Conservation (phyloP, 2,888 invertebrate species). For the Phyllotreta striolata region DNA sequence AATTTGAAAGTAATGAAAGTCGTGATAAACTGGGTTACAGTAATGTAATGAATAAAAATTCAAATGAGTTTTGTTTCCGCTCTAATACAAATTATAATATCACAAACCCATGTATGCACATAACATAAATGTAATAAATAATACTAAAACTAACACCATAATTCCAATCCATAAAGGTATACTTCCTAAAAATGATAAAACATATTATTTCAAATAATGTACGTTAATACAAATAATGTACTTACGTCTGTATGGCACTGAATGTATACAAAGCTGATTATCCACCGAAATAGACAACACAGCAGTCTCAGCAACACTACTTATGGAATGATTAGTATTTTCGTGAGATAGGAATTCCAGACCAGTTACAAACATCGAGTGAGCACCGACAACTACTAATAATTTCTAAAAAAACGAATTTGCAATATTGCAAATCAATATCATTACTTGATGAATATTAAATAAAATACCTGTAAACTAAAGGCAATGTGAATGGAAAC, state of each 20-base stretch:
- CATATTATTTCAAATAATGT: too few species aligned
- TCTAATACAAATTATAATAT: constrained; percentile 39
- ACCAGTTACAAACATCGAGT: constrained; percentile 97
- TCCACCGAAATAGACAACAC: constrained; percentile 95
- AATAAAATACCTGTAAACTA: constrained; percentile 78
- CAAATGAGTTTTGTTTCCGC: too few species aligned
- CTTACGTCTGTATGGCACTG: constrained; percentile 82
- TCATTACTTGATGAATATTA: constrained; percentile 1
- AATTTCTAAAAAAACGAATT: constrained; percentile 67
- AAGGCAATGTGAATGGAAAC: constrained; percentile 91
- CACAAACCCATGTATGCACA: constrained; percentile 86
- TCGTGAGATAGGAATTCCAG: constrained; percentile 88
- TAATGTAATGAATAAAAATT: too few species aligned
- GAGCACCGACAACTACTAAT: constrained; percentile 83
- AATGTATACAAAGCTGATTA: constrained; percentile 90
- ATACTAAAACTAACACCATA: constrained; percentile 74
- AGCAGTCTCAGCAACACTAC: constrained; percentile 82
- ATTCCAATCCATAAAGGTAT: constrained; percentile 85
- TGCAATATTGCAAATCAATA: background rate
- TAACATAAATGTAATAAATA: constrained; percentile 80
- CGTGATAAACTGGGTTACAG: too few species aligned
- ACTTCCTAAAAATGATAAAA: constrained; percentile 69
- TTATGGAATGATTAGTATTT: constrained; percentile 76
- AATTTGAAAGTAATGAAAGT: too few species aligned
- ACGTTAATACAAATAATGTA: constrained; percentile 50